Percentiles rank a stretch among this genome's conserved stretches.
phyloP scores from a whole-genome alignment of 1,140 invertebrate species.

The Cydia fagiglandana region DNA sequence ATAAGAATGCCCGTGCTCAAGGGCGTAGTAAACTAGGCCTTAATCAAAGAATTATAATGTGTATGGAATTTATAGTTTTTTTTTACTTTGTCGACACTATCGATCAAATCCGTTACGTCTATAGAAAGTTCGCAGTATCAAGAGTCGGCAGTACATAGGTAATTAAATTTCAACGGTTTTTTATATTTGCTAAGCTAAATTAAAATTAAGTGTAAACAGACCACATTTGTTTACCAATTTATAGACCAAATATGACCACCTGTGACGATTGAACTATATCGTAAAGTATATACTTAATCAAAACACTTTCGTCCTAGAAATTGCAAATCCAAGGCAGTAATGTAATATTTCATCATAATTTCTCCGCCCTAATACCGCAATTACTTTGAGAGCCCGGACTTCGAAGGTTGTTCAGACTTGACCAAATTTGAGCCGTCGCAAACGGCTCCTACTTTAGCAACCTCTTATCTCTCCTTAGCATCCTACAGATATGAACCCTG shows the following conservation, averaged over 20 bases:
- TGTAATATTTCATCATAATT: constrained; percentile 18
- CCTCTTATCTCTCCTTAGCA: background rate
- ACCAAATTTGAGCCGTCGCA: constrained; percentile 23
- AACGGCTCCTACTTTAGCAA: background rate
- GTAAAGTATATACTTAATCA: constrained; percentile 13
- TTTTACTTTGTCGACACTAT: background rate
- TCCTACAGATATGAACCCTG: background rate
- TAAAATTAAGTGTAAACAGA: background rate
- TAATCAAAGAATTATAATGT: background rate
- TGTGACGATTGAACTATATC: background rate
- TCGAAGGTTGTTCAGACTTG: constrained; percentile 15
- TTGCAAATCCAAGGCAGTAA: background rate
- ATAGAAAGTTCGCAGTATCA: background rate
- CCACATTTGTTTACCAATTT: no score
- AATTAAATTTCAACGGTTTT: background rate
- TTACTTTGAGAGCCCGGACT: constrained; percentile 9
- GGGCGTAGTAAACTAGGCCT: background rate
- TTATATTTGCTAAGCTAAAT: no score
- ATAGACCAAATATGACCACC: no score
- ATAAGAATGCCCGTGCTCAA: background rate
- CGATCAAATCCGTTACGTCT: background rate
- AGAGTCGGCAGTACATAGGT: background rate
- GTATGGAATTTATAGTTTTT: background rate
- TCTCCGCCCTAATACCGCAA: constrained; percentile 4
- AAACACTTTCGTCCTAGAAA: background rate